Conservation (phyloP, 2,797 vertebrate species). For the Peromyscus attwateri region DNA sequence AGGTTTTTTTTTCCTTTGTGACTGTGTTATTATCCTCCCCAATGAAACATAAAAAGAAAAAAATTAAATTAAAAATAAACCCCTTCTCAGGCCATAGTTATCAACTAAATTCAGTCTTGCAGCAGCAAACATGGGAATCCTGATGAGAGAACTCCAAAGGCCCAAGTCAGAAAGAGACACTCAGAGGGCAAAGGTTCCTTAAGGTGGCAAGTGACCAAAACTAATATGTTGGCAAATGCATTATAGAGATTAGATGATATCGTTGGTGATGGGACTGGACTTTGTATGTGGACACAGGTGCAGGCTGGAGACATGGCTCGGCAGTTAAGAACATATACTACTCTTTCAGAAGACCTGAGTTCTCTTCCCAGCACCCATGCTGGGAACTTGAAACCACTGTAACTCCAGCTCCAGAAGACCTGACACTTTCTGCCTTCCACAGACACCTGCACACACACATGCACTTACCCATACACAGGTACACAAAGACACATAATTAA, state of each 20-base stretch:
- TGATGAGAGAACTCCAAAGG: not conserved
- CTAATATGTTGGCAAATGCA: not conserved
- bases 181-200: not conserved
- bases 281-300: not conserved
- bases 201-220: not conserved
- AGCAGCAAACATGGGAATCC: not conserved
- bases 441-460: not conserved
- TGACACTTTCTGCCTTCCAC: not conserved
- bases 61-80: no score
- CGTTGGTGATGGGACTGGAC: not conserved
- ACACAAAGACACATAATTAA: not conserved
- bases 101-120: not conserved
- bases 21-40: not conserved
- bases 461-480: not conserved
- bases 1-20: not conserved
- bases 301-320: not conserved
- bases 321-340: not conserved
- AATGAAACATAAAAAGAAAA: not conserved
- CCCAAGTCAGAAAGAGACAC: not conserved
- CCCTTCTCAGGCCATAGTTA: not conserved
- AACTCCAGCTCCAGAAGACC: not conserved
- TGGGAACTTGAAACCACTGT: not conserved
- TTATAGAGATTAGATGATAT: not conserved
- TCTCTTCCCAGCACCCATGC: not conserved
- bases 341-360: not conserved